Evolutionary conservation across 2,888 invertebrate species (phyloP), one percentile per base, ranked within the genome.

Genomic region (Callinectes sapidus): DNA sequence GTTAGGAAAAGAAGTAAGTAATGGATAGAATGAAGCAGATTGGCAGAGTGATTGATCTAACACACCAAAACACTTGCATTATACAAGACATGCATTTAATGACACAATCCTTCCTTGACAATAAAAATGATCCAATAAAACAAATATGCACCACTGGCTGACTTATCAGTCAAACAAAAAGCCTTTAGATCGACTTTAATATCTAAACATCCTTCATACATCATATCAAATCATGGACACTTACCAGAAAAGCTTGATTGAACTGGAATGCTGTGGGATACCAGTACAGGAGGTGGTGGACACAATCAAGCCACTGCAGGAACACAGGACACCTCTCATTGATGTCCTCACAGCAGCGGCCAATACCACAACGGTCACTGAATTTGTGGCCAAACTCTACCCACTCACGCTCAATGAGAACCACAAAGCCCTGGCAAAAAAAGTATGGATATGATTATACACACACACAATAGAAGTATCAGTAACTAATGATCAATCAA

Each of bases 311-410:
- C 98, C 99, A 99, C 96, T 99, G 99, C 94, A 99, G 96, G 96
- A 99, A 99, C 95, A 99, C 98, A 6, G 99, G 99, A 95, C 99
- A 99, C 86, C 99, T 97, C 96, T 99, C 99, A 96, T 99, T 99
- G n/a, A 97, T 96, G 95, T 99, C 99, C 95, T 98, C 98, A 5
- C 97, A 97, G 23, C 97, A 97, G 85, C 97, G 97, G 0, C 98
- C 98, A 18, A 95, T 96, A 32, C 96, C 96, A 96, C 98, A 98
- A 90, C 99, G 97, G 96, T 99, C 99, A 10, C 98, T 98, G 96
- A 99, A 99, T 96, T 99, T 99, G 96, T 99, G 99, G 0, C 99
- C 99, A 96, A 98, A 99, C 95, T 98, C 98, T 77, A 99, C 96
- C 99, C 99, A 99, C 96, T 99, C 99, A 93, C 98, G 97, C 96